phyloP scores from a whole-genome alignment of 2,113 vertebrate species.

The Rhinopithecus roxellana region DNA sequence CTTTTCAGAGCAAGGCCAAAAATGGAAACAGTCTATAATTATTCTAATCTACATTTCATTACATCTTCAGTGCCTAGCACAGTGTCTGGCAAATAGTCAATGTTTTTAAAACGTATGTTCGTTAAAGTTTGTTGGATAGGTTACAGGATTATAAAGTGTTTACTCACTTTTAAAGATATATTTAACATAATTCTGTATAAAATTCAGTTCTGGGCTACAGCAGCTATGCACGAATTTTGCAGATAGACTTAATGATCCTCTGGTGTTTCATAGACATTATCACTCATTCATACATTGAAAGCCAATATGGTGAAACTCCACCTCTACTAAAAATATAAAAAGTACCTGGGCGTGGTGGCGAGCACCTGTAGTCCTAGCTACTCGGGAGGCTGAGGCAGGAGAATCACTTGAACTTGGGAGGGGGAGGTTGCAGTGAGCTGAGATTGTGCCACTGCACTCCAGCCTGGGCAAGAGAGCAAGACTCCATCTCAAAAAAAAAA shows the following conservation, averaged over 20 bases:
- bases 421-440: too few species aligned
- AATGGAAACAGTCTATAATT: not conserved
- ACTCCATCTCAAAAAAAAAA: too few species aligned
- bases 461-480: too few species aligned
- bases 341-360: too few species aligned
- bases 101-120: not conserved
- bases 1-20: not conserved
- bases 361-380: too few species aligned
- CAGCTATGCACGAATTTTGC: not conserved
- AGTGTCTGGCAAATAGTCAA: not conserved
- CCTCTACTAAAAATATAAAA: too few species aligned
- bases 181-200: not conserved
- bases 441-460: too few species aligned
- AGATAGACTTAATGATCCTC: not conserved
- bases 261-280: not conserved
- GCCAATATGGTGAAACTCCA: too few species aligned
- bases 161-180: not conserved
- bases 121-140: conserved; percentile 6
- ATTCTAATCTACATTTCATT: not conserved
- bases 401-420: too few species aligned
- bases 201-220: not conserved
- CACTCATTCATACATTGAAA: conserved; percentile 30
- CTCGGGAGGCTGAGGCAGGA: too few species aligned
- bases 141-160: not conserved
- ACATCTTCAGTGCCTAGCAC: not conserved